Evolutionary conservation across 2,888 invertebrate genomes (phyloP).

Genomic region (Volucella bombylans): DNA sequence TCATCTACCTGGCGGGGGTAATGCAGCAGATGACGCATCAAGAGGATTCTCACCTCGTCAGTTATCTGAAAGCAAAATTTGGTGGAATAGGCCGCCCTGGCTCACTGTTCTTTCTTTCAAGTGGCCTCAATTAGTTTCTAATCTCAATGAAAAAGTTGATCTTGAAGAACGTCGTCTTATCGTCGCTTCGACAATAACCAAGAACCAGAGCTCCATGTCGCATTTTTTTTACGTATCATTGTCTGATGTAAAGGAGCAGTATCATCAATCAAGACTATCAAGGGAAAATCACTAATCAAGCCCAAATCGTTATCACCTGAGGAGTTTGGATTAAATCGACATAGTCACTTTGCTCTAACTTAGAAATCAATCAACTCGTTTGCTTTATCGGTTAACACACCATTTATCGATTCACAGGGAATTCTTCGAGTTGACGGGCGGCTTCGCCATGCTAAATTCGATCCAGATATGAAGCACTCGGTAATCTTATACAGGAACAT

Average conservation of each 20-base stretch:
- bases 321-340: slow-evolving; percentile 27
- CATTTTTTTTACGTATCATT: not conserved
- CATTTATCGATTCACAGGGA: slow-evolving; percentile 7
- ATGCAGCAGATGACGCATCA: slow-evolving; percentile 12
- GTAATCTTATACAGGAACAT: not conserved
- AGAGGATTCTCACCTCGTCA: slow-evolving; percentile 18
- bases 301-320: slow-evolving; percentile 12
- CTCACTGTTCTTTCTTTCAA: not conserved
- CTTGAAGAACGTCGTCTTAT: slow-evolving; percentile 9
- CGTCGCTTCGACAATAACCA: not conserved
- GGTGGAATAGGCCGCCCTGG: slow-evolving; percentile 26
- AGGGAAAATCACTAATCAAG: not conserved
- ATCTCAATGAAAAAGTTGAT: slow-evolving; percentile 8
- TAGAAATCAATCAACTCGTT: slow-evolving; percentile 13
- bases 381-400: slow-evolving; percentile 9
- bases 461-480: slow-evolving; percentile 14
- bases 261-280: not conserved
- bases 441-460: slow-evolving; percentile 11
- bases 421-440: slow-evolving; percentile 21
- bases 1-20: slow-evolving; percentile 1
- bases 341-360: not conserved
- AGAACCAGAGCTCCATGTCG: not conserved
- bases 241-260: slow-evolving; percentile 2
- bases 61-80: slow-evolving; percentile 7
- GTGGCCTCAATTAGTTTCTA: slow-evolving; percentile 4